Base-by-base conservation (phyloP, 2,113 vertebrate genomes). In the Tursiops truncatus region DNA sequence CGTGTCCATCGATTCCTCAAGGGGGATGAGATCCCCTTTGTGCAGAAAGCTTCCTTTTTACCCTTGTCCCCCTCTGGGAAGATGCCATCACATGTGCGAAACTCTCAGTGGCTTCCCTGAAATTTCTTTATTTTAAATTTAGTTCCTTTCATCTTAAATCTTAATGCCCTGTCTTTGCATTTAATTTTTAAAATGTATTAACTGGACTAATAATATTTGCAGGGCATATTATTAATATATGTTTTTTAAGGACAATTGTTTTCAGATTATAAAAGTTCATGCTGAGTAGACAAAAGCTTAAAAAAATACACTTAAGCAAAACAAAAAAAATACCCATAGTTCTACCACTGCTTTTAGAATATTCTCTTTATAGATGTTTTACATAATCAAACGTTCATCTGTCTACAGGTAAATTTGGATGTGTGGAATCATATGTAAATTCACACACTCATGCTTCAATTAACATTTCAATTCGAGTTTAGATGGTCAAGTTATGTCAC, bases 401-500 rank as follows among this genome's bases (percentile, higher is more conserved):
- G 8, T 50, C 15, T n/a, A 1, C 71, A 86, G 53, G 15, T 11
- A 25, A 44, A 67, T 80, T 70, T 74, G 25, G 10, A 7, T 17
- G 68, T 38, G 60, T 31, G 25, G 9, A 2, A 6, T 50, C 3
- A 26, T 13, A 26, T n/a, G 0, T 33, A 50, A 33, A 63, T 44
- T 63, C 62, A 31, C 20, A 13, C 47, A 13, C 15, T 68, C 47
- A 3, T 20, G n/a, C 2, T 44, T 70, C 56, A 17, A 0, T 31
- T 62, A 53, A 33, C 63, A 20, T 26, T 63, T 71, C 20, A 44
- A 0, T 13, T 82, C 23, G 50, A 62, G 31, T 56, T 88, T 28
- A 76, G n/a, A 1, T 8, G 41, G 8, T 18, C 50, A 36, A 0
- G 9, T 15, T 21, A 3, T 38, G 2, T 11, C 9, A 47, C 38